phyloP scores from a whole-genome alignment of 53 echinoderm and acorn worm genomes.

The Patiria pectinifera region DNA sequence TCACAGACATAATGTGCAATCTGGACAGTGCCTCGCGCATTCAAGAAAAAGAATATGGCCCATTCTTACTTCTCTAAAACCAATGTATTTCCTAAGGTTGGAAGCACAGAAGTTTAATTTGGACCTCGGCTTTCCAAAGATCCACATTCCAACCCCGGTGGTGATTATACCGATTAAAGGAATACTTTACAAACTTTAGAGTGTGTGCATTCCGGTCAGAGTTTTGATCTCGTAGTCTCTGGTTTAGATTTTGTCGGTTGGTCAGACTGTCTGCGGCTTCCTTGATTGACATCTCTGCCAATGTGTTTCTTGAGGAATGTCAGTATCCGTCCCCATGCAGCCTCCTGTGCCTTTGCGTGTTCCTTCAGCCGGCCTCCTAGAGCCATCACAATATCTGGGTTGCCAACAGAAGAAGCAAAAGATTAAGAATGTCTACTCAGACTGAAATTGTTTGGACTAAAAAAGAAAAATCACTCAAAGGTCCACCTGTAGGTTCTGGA shows the following conservation, averaged over 20 bases:
- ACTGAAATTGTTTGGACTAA: background rate
- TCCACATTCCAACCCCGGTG: too few relatives aligned
- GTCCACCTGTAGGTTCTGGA: background rate
- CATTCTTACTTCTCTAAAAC: too few relatives aligned
- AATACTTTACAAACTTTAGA: too few relatives aligned
- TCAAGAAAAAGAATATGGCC: too few relatives aligned
- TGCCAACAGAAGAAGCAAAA: background rate
- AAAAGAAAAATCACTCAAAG: background rate
- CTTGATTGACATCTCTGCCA: background rate
- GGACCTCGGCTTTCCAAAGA: too few relatives aligned
- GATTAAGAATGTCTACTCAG: background rate
- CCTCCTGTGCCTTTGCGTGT: constrained; percentile 10
- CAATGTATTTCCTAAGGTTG: too few relatives aligned
- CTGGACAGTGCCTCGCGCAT: too few relatives aligned
- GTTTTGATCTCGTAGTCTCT: background rate
- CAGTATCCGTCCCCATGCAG: constrained; percentile 3
- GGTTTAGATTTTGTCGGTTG: background rate
- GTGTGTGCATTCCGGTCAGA: background rate
- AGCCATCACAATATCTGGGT: constrained; percentile 25
- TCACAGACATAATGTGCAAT: too few relatives aligned
- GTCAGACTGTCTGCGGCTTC: background rate
- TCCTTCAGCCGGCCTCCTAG: constrained; percentile 26
- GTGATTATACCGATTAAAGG: too few relatives aligned
- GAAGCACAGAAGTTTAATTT: too few relatives aligned
- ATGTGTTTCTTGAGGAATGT: constrained; percentile 2